Evolutionary conservation across 2,888 invertebrate genomes (phyloP).

Genomic region (Leptura quadrifasciata): DNA sequence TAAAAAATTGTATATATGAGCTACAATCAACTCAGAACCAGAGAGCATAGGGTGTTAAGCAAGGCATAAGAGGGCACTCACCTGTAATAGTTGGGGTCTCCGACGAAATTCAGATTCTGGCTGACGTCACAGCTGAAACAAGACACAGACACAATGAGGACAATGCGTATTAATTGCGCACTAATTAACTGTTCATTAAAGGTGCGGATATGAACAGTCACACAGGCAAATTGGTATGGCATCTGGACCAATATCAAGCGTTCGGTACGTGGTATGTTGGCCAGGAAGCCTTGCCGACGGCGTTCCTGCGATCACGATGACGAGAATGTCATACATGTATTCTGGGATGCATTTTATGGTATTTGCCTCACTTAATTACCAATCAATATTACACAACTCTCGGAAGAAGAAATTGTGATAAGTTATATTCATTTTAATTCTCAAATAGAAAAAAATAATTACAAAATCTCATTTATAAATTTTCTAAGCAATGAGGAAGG

Average conservation of each 20-base stretch:
- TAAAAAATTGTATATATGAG: neutral
- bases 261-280: slow-evolving; percentile 45
- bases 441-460: too few relatives aligned
- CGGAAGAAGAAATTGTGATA: neutral
- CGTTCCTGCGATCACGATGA: slow-evolving; percentile 24
- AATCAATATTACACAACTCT: neutral
- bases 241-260: slow-evolving; percentile 50
- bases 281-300: slow-evolving; percentile 25
- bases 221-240: slow-evolving; percentile 41
- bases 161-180: slow-evolving; percentile 62
- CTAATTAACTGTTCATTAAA: slow-evolving; percentile 59
- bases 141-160: slow-evolving; percentile 62
- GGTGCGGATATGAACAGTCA: slow-evolving; percentile 41
- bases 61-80: slow-evolving; percentile 56
- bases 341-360: neutral
- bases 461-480: too few relatives aligned
- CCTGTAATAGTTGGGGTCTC: slow-evolving; percentile 64
- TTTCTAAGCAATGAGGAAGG: too few relatives aligned
- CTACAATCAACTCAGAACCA: neutral
- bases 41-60: neutral
- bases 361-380: slow-evolving; percentile 1
- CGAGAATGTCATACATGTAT: slow-evolving; percentile 21
- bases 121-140: slow-evolving; percentile 68
- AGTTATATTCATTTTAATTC: too few relatives aligned
- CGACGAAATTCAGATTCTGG: slow-evolving; percentile 54